phyloP scores from a whole-genome alignment of 2,113 vertebrate species.

The Turnix velox region DNA sequence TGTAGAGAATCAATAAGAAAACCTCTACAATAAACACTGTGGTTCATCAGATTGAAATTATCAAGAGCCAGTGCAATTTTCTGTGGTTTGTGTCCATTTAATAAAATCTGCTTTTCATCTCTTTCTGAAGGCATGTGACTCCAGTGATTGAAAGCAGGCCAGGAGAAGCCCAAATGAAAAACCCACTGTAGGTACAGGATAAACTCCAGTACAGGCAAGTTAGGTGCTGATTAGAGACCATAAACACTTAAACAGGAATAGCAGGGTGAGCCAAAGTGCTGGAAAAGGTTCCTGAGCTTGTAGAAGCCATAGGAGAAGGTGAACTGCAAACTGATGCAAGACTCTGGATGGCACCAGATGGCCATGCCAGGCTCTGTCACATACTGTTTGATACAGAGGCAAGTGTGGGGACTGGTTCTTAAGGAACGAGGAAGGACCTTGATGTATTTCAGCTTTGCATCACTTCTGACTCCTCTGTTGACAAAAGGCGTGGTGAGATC shows the following conservation, averaged over 20 bases:
- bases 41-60: background rate
- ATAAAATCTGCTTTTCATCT: slow-evolving; percentile 47
- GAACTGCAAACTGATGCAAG: background rate
- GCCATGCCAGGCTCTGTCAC: background rate
- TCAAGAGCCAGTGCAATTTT: slow-evolving; percentile 1
- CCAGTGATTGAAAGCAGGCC: slow-evolving; percentile 41
- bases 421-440: background rate
- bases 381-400: rapidly evolving
- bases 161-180: background rate
- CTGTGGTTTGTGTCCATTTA: background rate
- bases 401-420: background rate
- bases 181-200: background rate
- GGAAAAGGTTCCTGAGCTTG: background rate
- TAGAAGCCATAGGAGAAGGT: background rate
- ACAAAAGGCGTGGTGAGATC: background rate
- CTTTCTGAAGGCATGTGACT: background rate
- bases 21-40: background rate
- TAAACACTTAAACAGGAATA: slow-evolving; percentile 46
- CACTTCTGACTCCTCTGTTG: background rate
- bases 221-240: slow-evolving; percentile 42
- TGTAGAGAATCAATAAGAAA: background rate
- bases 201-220: background rate
- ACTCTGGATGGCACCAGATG: background rate
- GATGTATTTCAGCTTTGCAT: background rate
- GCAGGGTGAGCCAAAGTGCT: background rate